Evolutionary conservation across 2,797 vertebrate genomes (phyloP).

Genomic region (Scleropages formosus): DNA sequence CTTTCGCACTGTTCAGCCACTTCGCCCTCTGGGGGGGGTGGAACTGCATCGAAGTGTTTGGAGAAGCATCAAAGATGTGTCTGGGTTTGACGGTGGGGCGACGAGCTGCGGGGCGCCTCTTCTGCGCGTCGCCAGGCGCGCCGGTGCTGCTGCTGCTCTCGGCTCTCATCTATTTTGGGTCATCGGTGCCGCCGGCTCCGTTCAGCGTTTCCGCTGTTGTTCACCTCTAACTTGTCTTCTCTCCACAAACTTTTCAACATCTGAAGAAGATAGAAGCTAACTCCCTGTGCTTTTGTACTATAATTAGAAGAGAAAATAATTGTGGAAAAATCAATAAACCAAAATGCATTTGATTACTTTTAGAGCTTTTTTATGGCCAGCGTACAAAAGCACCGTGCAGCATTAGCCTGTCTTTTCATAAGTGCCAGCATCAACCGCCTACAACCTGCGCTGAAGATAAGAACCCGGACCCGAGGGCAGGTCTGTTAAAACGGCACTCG

Average conservation of each 20-base stretch:
- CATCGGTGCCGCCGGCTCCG: constrained; percentile 24
- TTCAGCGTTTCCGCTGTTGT: not conserved
- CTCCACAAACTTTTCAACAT: not conserved
- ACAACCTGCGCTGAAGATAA: not conserved
- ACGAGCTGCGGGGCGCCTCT: constrained; percentile 24
- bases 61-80: constrained; percentile 22
- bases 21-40: not conserved
- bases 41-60: constrained; percentile 8
- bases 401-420: constrained; percentile 3
- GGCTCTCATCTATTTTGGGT: constrained; percentile 17
- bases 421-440: not conserved
- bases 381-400: not conserved
- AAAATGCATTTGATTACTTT: not conserved
- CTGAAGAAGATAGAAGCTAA: not conserved
- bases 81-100: constrained; percentile 4
- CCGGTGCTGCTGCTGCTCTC: not conserved
- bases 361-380: not conserved
- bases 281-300: not conserved
- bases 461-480: not conserved
- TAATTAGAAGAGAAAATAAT: constrained; percentile 12
- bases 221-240: constrained; percentile 9
- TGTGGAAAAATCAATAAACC: not conserved
- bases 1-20: not conserved
- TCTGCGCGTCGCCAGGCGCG: constrained; percentile 13
- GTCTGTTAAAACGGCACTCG: constrained; percentile 12